These are phyloP conservation scores for Petrosia ficiformis DNA, from an alignment of 37 sponge, comb jelly and placozoan species.

Conservation along the genomic window DNA sequence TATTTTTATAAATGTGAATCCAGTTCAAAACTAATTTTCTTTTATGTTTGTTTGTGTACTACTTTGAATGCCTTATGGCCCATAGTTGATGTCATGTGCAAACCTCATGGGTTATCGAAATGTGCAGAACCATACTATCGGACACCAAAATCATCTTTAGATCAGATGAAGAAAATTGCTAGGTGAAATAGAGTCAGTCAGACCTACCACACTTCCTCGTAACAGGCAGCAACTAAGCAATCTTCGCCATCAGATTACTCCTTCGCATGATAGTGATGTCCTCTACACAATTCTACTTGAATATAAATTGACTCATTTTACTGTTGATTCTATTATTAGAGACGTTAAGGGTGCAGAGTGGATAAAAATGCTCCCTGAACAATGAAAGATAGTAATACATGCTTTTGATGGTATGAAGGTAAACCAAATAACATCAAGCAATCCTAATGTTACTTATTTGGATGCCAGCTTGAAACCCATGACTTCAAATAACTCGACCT, in stretches of 20 bases:
- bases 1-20: background rate
- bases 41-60: slow-evolving; percentile 23
- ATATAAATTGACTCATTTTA: slow-evolving; percentile 31
- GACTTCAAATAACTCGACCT: background rate
- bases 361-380: slow-evolving; percentile 24
- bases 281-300: slow-evolving; percentile 39
- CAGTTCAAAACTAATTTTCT: slow-evolving; percentile 3
- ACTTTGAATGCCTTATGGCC: slow-evolving; percentile 26
- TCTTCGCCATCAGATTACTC: background rate
- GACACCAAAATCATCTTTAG: background rate
- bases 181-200: slow-evolving; percentile 16
- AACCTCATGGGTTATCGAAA: slow-evolving; percentile 31
- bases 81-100: slow-evolving; percentile 6
- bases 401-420: slow-evolving; percentile 12
- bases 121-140: no score
- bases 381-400: background rate
- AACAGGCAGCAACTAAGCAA: slow-evolving; percentile 8
- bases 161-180: background rate
- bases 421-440: background rate
- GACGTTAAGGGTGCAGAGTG: slow-evolving; percentile 46
- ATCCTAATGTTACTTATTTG: background rate
- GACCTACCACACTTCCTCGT: slow-evolving; percentile 6
- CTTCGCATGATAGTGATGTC: slow-evolving; percentile 13
- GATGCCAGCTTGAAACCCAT: background rate
- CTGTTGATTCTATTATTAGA: slow-evolving; percentile 4